Conservation (phyloP, 35 echinoderm and acorn worm species). For the Chiridota heheva region DNA sequence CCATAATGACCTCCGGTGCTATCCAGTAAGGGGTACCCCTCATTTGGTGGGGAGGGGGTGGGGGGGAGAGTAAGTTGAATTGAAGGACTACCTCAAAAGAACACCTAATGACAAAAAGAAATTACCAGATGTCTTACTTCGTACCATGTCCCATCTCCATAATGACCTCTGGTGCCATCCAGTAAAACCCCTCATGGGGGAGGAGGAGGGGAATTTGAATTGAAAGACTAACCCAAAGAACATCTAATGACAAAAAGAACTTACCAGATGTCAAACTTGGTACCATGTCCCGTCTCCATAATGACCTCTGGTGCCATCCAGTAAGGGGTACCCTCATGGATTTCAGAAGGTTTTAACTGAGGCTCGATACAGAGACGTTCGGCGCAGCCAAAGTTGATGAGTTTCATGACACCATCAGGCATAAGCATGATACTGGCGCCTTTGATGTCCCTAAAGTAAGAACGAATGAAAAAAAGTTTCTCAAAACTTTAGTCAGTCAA, state of each 20-base stretch:
- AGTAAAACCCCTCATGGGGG: slow-evolving; percentile 94
- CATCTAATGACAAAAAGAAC: background rate
- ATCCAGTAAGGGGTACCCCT: slow-evolving; percentile 98
- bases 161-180: slow-evolving; percentile 96
- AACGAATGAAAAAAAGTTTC: too few species aligned
- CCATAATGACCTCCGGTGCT: slow-evolving; percentile 95
- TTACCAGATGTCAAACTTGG: slow-evolving; percentile 89
- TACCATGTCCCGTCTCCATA: slow-evolving; percentile 95
- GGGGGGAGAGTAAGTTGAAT: too few species aligned
- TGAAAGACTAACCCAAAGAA: too few species aligned
- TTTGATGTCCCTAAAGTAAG: slow-evolving; percentile 87
- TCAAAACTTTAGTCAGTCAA: too few species aligned
- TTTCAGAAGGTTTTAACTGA: slow-evolving; percentile 78
- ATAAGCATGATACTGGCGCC: slow-evolving; percentile 99
- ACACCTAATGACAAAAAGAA: too few species aligned
- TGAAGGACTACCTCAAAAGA: too few species aligned
- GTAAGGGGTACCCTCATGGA: slow-evolving; percentile 89
- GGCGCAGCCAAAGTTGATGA: slow-evolving; percentile 96
- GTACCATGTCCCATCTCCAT: slow-evolving; percentile 96
- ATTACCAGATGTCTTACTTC: slow-evolving; percentile 93
- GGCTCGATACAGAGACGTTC: slow-evolving; percentile 81
- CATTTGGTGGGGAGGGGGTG: too few species aligned
- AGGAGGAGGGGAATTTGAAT: too few species aligned
- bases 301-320: slow-evolving; percentile 98
- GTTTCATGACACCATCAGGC: slow-evolving; percentile 92